A percentile compares a stretch with the other conserved stretches of the same genome.
Conservation (phyloP, 2,888 invertebrate genomes). For the Noctua pronuba region DNA sequence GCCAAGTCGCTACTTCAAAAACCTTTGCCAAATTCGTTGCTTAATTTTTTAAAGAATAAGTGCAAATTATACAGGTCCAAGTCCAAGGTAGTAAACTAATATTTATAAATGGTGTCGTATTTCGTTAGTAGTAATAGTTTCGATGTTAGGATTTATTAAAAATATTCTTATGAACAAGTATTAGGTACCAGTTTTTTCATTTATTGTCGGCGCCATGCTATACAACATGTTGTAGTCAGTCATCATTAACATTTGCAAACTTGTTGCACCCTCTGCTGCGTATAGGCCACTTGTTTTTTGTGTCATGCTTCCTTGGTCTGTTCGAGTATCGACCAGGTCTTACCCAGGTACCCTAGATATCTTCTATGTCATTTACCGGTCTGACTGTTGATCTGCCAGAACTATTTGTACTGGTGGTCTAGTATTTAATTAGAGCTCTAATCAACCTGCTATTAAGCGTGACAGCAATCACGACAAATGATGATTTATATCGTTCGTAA, state of each 20-base stretch:
- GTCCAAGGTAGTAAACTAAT: not conserved
- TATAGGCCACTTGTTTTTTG: not conserved
- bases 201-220: not conserved
- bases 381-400: not conserved
- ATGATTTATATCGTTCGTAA: conserved; percentile 5
- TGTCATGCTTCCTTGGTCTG: not conserved
- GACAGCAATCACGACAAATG: too few relatives aligned
- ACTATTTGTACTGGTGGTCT: not conserved
- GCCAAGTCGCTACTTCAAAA: too few relatives aligned
- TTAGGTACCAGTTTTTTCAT: too few relatives aligned
- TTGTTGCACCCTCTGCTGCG: not conserved
- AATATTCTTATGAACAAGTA: too few relatives aligned
- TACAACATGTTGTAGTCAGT: not conserved
- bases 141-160: too few relatives aligned
- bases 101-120: not conserved
- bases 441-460: not conserved
- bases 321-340: not conserved
- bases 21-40: too few relatives aligned
- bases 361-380: not conserved
- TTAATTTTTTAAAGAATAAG: not conserved
- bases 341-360: not conserved
- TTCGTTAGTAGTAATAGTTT: not conserved
- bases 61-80: not conserved
- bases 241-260: not conserved
- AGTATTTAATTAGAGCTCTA: too few relatives aligned